Evolutionary conservation across 1,140 invertebrate species (phyloP).

Genomic region (Lepidurus packardi): DNA sequence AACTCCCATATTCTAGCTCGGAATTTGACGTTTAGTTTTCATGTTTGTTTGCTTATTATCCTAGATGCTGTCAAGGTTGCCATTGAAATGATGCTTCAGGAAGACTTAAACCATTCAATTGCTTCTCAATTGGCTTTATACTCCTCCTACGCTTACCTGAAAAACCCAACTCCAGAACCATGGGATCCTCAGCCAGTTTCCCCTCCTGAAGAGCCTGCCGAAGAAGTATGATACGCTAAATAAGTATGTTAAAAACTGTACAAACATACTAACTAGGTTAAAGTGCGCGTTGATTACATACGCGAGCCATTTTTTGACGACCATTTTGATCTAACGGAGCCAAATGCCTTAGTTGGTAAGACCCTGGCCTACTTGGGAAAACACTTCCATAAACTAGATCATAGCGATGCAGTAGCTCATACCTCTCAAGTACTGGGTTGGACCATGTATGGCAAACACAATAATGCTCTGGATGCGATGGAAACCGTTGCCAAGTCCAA

Average conservation of each 20-base stretch:
- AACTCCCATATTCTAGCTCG: constrained; percentile 34
- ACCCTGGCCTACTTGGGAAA: constrained; percentile 60
- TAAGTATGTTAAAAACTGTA: constrained; percentile 43
- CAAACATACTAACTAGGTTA: constrained; percentile 48
- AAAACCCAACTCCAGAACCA: constrained; percentile 47
- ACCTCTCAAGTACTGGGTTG: constrained; percentile 64
- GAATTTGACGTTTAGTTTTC: neutral
- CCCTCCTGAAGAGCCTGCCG: constrained; percentile 42
- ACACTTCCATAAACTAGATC: constrained; percentile 38
- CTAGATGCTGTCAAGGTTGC: constrained; percentile 67
- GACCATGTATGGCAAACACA: constrained; percentile 60
- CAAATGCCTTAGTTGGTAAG: constrained; percentile 66
- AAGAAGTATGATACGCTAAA: constrained; percentile 41
- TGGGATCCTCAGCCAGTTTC: constrained; percentile 46
- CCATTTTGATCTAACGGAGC: constrained; percentile 74
- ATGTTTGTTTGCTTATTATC: constrained; percentile 30
- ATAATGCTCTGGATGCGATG: constrained; percentile 49
- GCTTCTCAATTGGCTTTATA: constrained; percentile 63
- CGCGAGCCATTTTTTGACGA: constrained; percentile 76
- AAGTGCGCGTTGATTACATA: constrained; percentile 69
- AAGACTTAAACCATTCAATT: constrained; percentile 70
- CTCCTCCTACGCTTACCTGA: constrained; percentile 68
- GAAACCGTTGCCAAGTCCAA: constrained; percentile 37
- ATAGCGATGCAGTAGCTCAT: constrained; percentile 51
- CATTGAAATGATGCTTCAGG: constrained; percentile 77